Conservation (phyloP, 2,113 vertebrate genomes). For the Haemorhous mexicanus region DNA sequence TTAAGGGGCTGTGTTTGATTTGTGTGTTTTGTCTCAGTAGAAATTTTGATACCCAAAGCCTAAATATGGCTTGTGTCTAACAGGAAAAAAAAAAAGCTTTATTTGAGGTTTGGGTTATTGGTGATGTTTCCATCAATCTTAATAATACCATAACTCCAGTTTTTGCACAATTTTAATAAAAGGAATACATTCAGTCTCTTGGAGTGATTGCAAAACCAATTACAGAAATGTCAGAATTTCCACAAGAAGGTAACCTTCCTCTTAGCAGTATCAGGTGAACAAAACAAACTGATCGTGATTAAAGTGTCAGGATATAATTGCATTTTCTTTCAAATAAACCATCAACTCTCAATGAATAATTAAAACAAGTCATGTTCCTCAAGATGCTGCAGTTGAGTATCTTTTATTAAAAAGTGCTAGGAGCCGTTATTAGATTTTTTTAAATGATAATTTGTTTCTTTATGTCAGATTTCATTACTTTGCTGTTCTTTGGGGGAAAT, state of each 20-base stretch:
- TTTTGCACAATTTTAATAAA: slow-evolving; percentile 41
- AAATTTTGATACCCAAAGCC: not conserved
- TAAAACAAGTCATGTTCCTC: slow-evolving; percentile 61
- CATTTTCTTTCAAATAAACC: slow-evolving; percentile 66
- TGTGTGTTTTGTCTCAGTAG: not conserved
- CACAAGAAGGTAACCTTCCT: slow-evolving; percentile 51
- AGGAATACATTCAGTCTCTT: slow-evolving; percentile 31
- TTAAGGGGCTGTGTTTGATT: not conserved
- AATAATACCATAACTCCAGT: slow-evolving; percentile 24
- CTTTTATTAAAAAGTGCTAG: slow-evolving; percentile 64
- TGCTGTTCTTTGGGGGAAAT: slow-evolving; percentile 21
- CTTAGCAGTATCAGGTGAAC: slow-evolving; percentile 50
- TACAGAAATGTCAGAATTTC: slow-evolving; percentile 62
- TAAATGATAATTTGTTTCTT: slow-evolving; percentile 44
- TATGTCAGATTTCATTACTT: slow-evolving; percentile 59
- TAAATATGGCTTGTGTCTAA: not conserved
- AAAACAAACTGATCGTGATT: slow-evolving; percentile 65
- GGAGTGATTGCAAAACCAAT: slow-evolving; percentile 45
- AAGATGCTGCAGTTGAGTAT: slow-evolving; percentile 46
- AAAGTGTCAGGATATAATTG: slow-evolving; percentile 66
- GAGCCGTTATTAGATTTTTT: slow-evolving; percentile 55
- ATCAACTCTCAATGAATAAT: slow-evolving; percentile 67
- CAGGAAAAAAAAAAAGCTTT: not conserved
- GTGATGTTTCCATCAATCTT: slow-evolving; percentile 37
- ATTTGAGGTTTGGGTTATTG: not conserved